These are phyloP conservation scores for Acanthurus tractus DNA, from an alignment of 2,797 vertebrate species.

Conservation along the genomic window DNA sequence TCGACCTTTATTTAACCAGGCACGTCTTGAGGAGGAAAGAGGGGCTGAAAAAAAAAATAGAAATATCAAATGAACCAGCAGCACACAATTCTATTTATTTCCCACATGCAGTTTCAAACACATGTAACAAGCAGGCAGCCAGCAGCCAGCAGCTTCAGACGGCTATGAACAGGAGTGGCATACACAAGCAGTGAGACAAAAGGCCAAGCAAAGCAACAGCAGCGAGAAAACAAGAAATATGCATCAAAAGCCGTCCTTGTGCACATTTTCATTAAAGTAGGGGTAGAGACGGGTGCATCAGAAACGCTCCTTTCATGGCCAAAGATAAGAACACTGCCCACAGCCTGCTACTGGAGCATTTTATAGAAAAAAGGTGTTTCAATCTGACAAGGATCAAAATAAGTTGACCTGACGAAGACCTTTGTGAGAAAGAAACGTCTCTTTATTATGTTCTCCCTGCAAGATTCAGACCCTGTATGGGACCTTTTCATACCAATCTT, in stretches of 20 bases:
- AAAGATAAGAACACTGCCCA: conserved; percentile 52
- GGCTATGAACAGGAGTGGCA: too few relatives aligned
- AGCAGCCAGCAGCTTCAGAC: too few relatives aligned
- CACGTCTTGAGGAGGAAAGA: too few relatives aligned
- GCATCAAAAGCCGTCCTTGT: conserved; percentile 37
- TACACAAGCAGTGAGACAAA: too few relatives aligned
- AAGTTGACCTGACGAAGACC: conserved; percentile 27
- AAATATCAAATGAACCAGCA: too few relatives aligned
- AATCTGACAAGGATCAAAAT: conserved; percentile 51
- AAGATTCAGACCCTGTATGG: background rate
- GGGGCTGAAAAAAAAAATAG: too few relatives aligned
- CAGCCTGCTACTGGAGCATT: conserved; percentile 27
- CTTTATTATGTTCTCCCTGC: conserved; percentile 28
- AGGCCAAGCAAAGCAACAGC: too few relatives aligned
- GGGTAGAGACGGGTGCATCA: conserved; percentile 42
- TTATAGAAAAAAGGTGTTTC: conserved; percentile 45
- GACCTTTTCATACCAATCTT: conserved; percentile 16
- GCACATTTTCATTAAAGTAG: conserved; percentile 33
- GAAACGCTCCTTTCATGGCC: conserved; percentile 35
- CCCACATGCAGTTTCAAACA: too few relatives aligned
- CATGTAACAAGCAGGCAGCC: too few relatives aligned
- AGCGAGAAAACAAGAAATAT: too few relatives aligned
- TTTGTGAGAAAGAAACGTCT: conserved; percentile 29
- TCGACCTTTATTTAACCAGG: too few relatives aligned
- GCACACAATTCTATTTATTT: too few relatives aligned